Percentiles rank a stretch among this genome's conserved stretches.
These are phyloP conservation scores for Acronicta psi DNA, from an alignment of 2,888 invertebrate species.

Conservation along the genomic window DNA sequence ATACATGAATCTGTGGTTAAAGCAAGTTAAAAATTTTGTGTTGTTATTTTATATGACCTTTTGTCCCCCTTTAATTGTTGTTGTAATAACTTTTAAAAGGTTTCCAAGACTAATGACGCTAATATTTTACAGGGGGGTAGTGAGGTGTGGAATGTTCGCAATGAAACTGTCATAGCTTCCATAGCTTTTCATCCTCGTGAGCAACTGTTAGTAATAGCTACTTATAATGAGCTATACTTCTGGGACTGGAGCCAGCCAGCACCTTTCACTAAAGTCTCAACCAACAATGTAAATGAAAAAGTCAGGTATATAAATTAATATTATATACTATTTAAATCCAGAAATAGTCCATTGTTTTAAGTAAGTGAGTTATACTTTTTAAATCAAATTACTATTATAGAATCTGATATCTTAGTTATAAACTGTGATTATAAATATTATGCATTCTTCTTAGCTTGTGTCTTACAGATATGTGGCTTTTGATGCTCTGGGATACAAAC, in stretches of 20 bases:
- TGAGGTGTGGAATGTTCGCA: slow-evolving; percentile 94
- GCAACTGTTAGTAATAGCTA: slow-evolving; percentile 95
- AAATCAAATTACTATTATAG: no score
- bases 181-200: slow-evolving; percentile 96
- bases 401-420: slow-evolving; percentile 13
- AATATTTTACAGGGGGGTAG: slow-evolving; percentile 91
- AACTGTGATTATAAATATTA: slow-evolving; percentile 30
- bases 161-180: slow-evolving; percentile 94
- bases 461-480: slow-evolving; percentile 94
- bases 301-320: slow-evolving; percentile 89
- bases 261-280: slow-evolving; percentile 93
- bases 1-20: background rate
- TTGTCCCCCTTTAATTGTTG: no score
- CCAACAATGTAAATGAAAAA: slow-evolving; percentile 94
- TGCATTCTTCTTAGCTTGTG: slow-evolving; percentile 48
- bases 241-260: slow-evolving; percentile 96
- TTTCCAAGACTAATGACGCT: no score
- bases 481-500: slow-evolving; percentile 93
- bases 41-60: background rate
- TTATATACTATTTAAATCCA: no score
- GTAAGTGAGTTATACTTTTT: no score
- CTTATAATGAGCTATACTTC: slow-evolving; percentile 94
- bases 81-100: no score
- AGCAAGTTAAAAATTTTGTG: background rate
- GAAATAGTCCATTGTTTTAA: no score